A percentile compares a stretch with the other conserved stretches of the same genome.
Evolutionary conservation across 2,113 vertebrate genomes (phyloP).

Genomic region (Pelusios castaneus): DNA sequence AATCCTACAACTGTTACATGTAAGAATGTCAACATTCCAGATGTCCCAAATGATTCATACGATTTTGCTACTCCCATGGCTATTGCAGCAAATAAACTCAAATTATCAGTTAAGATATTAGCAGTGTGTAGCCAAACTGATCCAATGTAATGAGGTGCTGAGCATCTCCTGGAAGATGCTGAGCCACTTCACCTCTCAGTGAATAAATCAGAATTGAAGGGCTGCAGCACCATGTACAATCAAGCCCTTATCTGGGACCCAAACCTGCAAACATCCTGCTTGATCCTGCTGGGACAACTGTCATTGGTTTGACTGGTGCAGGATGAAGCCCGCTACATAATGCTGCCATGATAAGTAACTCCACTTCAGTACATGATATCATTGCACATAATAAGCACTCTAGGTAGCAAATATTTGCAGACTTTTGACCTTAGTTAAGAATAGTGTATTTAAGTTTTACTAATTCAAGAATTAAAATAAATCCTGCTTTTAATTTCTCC

Average conservation of each 20-base stretch:
- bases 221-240: not conserved
- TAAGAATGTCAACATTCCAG: conserved; percentile 58
- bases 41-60: conserved; percentile 43
- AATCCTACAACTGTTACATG: conserved; percentile 48
- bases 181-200: not conserved
- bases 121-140: not conserved
- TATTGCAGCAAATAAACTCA: not conserved
- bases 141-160: not conserved
- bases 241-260: not conserved
- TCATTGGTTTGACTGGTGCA: not conserved
- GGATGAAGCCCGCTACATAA: not conserved
- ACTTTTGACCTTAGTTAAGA: not conserved
- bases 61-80: not conserved
- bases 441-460: not conserved
- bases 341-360: not conserved
- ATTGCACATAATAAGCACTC: not conserved
- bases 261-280: not conserved
- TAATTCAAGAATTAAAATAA: not conserved
- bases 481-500: not conserved
- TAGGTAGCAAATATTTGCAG: not conserved
- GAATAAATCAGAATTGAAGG: not conserved
- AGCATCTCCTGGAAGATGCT: not conserved
- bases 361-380: accelerated
- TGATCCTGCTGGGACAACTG: not conserved
- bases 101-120: not conserved